Conservation (phyloP, 2,888 invertebrate genomes). For the Brachynemurus nebulosus region DNA sequence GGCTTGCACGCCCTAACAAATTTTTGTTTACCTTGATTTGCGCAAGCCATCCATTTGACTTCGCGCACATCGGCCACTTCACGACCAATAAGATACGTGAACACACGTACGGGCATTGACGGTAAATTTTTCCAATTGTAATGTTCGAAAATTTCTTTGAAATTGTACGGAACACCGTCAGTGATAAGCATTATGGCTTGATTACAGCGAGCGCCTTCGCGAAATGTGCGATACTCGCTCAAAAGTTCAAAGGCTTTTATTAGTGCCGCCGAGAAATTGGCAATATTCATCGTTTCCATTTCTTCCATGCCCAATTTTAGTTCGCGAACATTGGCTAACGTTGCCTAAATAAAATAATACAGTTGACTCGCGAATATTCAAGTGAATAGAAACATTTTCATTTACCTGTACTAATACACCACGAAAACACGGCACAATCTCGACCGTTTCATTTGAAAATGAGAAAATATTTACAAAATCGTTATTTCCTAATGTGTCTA, state of each 20-base stretch:
- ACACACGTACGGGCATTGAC: constrained; percentile 81
- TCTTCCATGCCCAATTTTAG: constrained; percentile 66
- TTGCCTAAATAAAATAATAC: constrained; percentile 45
- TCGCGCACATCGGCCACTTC: constrained; percentile 77
- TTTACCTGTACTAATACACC: constrained; percentile 78
- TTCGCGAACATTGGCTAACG: constrained; percentile 68
- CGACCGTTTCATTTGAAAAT: constrained; percentile 70
- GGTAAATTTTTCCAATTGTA: constrained; percentile 70
- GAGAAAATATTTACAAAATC: constrained; percentile 95
- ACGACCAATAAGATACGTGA: constrained; percentile 93
- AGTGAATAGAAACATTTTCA: constrained; percentile 1
- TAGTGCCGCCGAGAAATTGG: constrained; percentile 85
- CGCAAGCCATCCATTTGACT: constrained; percentile 97
- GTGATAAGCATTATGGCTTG: constrained; percentile 80
- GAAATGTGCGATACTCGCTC: constrained; percentile 44
- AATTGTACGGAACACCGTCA: constrained; percentile 95
- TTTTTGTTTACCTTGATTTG: constrained; percentile 58
- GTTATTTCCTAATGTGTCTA: constrained; percentile 93
- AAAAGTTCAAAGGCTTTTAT: constrained; percentile 82
- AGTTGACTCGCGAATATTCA: neutral
- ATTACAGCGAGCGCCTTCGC: constrained; percentile 51
- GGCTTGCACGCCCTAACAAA: neutral
- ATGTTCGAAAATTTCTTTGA: constrained; percentile 78
- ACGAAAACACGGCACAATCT: constrained; percentile 79
- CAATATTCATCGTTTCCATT: constrained; percentile 74